These are phyloP conservation scores for Prolemur simus DNA, from an alignment of 2,113 vertebrate species.

Conservation along the genomic window DNA sequence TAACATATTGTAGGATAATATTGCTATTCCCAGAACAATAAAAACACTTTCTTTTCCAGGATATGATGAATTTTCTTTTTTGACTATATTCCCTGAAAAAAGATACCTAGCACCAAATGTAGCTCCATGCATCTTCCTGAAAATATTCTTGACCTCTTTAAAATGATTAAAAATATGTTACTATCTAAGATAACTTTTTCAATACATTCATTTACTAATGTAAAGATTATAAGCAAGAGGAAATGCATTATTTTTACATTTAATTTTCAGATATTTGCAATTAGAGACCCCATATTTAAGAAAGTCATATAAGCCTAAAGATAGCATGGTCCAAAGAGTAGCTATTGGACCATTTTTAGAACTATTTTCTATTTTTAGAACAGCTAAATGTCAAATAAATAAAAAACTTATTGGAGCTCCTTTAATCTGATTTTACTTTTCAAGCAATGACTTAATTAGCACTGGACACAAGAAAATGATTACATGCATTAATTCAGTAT, in stretches of 20 bases:
- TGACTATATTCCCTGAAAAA: background rate
- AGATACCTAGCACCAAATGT: background rate
- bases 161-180: background rate
- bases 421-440: background rate
- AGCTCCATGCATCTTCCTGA: background rate
- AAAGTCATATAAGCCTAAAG: background rate
- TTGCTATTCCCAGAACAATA: background rate
- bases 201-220: background rate
- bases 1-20: background rate
- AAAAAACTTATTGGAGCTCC: background rate
- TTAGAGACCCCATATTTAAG: background rate
- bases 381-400: background rate
- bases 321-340: background rate
- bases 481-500: background rate
- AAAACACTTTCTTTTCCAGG: background rate
- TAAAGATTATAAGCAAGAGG: background rate
- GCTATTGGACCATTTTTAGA: too few species aligned
- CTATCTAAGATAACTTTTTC: background rate
- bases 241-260: background rate
- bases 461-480: background rate
- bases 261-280: background rate
- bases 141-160: background rate
- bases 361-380: background rate
- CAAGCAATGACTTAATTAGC: background rate
- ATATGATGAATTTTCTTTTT: background rate